phyloP scores from a whole-genome alignment of 1,140 invertebrate genomes.

The Leptinotarsa undecemlineata region DNA sequence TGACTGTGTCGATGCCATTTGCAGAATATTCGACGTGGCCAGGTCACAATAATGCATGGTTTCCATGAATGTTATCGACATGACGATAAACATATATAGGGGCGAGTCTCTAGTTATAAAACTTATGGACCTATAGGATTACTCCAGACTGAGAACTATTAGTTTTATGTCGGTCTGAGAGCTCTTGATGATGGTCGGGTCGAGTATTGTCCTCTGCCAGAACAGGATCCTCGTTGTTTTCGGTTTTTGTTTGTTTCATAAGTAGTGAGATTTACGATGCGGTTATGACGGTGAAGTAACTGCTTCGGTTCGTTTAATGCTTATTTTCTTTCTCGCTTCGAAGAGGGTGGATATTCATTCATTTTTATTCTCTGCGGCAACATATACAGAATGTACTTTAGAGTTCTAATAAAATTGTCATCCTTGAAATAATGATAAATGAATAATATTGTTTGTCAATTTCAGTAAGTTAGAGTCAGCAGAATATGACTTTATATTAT shows the following conservation, averaged over 20 bases:
- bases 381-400: no score
- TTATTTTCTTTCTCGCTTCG: no score
- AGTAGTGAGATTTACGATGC: neutral
- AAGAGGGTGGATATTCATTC: no score
- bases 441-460: no score
- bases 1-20: neutral
- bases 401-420: no score
- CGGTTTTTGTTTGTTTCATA: neutral
- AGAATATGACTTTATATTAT: no score
- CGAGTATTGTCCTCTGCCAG: neutral
- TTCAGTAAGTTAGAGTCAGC: no score
- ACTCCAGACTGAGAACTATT: neutral
- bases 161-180: slow-evolving; percentile 2
- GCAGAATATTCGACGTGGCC: neutral
- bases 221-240: neutral
- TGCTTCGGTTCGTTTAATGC: neutral
- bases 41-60: neutral
- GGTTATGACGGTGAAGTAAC: neutral
- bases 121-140: neutral
- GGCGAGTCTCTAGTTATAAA: slow-evolving; percentile 2
- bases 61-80: slow-evolving; percentile 6
- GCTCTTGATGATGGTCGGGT: neutral
- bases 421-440: no score
- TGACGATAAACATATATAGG: neutral
- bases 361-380: no score